Evolutionary conservation across 92 coral and sea anemone genomes (phyloP), one percentile per base, ranked within the genome.

Genomic region (Plumapathes pennacea): DNA sequence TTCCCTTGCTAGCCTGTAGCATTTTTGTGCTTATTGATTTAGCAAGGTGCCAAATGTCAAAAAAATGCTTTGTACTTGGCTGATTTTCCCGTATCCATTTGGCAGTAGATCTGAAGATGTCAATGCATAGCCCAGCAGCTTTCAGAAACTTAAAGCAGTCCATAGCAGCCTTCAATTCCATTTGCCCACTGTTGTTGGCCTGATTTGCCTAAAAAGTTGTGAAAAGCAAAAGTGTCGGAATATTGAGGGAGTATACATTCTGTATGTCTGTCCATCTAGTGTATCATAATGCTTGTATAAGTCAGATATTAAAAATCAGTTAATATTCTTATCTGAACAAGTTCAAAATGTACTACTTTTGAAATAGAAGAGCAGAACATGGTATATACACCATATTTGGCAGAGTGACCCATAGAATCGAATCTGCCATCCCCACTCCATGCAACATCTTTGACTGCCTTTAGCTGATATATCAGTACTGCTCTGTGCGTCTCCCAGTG

Each of bases 21-120:
- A 68, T 26, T 19, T 21, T 68, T 33, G 54, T 68, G 4, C 21
- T 4, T 1, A 68, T 25, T 13, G 66, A 40, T 25, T 37, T 17
- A 5, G 60, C 60, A 15, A 77, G 37, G 43, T 77, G 71, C 84
- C 77, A 77, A 2, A 67, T 31, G 46, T 75, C 78, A 56, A 30
- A 68, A 33, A 38, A 67, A 41, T 67, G 75, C 4, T 26, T 25
- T 2, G 64, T 54, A 9, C 24, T 26, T 25, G 51, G 2, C 13
- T 42, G 28, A 11, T 8, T 6, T 10, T 40, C 54, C n/a, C 66
- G 38, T 1, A 68, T 20, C 76, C 57, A 55, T 31, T 68, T 68
- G 10, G 76, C 76, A 25, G 17, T 15, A n/a, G 21, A 10, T 37
- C 53, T 32, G 40, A 62, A 62, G 1, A 25, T 25, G 17, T 24